A percentile compares a stretch with the other conserved stretches of the same genome.
phyloP scores from a whole-genome alignment of 2,888 invertebrate genomes.

The Leucozona laternaria region DNA sequence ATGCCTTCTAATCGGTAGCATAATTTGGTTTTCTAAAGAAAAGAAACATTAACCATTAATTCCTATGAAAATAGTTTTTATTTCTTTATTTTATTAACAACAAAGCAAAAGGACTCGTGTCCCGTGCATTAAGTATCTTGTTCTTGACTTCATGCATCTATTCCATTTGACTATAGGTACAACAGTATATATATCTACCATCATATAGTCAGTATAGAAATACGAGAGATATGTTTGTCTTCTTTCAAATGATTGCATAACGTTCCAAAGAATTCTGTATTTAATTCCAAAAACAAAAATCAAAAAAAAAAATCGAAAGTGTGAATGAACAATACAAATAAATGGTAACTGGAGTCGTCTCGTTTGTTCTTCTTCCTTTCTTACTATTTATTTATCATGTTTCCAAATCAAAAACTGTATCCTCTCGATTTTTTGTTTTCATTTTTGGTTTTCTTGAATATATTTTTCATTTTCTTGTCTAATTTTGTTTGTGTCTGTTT shows the following conservation, averaged over 20 bases:
- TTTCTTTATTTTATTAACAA: constrained; percentile 32
- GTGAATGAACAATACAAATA: constrained; percentile 60
- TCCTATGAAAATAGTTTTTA: not conserved
- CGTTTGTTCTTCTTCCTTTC: constrained; percentile 27
- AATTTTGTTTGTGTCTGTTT: not conserved
- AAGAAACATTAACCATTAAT: constrained; percentile 17
- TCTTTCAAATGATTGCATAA: constrained; percentile 36
- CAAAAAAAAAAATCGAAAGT: constrained; percentile 36
- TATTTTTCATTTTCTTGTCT: constrained; percentile 30
- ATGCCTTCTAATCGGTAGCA: constrained; percentile 60
- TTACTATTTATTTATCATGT: constrained; percentile 10
- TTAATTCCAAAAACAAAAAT: constrained; percentile 11
- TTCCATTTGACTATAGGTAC: not conserved
- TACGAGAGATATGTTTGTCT: constrained; percentile 11
- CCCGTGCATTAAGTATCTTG: constrained; percentile 20
- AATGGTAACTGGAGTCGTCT: constrained; percentile 56
- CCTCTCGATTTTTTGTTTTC: not conserved
- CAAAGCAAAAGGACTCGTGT: constrained; percentile 59
- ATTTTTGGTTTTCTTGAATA: not conserved
- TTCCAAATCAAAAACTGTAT: constrained; percentile 48
- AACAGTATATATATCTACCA: not conserved
- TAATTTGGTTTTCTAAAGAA: constrained; percentile 58
- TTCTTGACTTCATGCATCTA: not conserved
- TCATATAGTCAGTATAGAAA: not conserved
- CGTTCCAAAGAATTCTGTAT: constrained; percentile 34